Base-by-base conservation (phyloP, 2,113 vertebrate species). In the Saiga tatarica region DNA sequence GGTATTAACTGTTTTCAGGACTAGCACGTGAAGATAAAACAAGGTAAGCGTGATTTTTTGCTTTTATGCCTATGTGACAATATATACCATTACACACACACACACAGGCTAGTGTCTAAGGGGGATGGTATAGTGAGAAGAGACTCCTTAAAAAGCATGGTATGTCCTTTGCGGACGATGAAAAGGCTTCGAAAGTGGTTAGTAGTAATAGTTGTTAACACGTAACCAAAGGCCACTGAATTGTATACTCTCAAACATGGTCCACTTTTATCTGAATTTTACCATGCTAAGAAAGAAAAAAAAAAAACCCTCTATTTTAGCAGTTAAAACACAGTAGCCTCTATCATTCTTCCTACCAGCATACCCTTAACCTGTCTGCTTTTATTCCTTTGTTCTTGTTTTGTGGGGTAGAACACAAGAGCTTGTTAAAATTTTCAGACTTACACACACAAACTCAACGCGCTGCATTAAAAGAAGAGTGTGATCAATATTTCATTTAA, bases 41-140 rank as follows among this genome's bases (percentile, higher is more conserved):
- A 15, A 3, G 30, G 12, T 30, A 11, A 23, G 1, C 33, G 33
- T 0, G 4, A 12, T 42, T 8, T 12, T 25, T 78, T 57, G 2
- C 8, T 36, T 36, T 62, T 30, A 7, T 42, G 23, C 45, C 45
- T 79, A 5, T 16, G n/a, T 33, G 33, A 52, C 4, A 23, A n/a
- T 71, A 67, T 6, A 33, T 47, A 47, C 16, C 33, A 25, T 36
- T 42, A 85, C 25, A 84, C 53, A 28, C n/a, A 55, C 6, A 21
- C 47, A 47, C 12, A 36, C 45, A n/a, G 2, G 7, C 12, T 8
- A 36, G 50, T 15, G 26, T 7, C 4, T 21, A 25, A 50, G 14
- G 25, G 15, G 50, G 19, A 2, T 0, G 21, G 71, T 25, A 10
- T 19, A 17, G 26, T 52, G 23, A 47, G 64, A 19, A 30, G 1